Evolutionary conservation across 2,797 vertebrate species (phyloP).

Genomic region (Rhodeus uyekii): DNA sequence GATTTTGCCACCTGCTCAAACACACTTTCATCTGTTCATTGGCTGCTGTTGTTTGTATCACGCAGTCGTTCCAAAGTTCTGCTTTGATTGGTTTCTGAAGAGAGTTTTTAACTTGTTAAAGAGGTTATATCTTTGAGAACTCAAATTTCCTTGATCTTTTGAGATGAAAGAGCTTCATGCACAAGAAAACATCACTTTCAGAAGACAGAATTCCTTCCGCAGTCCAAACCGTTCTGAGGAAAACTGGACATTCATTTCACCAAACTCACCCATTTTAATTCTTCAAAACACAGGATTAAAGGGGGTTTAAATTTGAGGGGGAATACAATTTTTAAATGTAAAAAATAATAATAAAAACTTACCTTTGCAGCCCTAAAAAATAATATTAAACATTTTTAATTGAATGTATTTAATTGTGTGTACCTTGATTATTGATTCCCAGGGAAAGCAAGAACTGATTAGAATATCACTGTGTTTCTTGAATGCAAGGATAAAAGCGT

Average conservation of each 20-base stretch:
- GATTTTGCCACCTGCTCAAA: constrained; percentile 17
- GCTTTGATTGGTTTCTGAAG: no score
- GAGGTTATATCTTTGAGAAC: neutral
- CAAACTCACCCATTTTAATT: no score
- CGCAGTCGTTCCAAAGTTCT: neutral
- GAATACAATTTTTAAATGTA: neutral
- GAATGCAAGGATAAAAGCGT: no score
- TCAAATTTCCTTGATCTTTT: neutral
- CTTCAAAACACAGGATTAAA: no score
- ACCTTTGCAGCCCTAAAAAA: no score
- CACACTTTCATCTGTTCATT: constrained; percentile 9
- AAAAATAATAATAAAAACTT: neutral
- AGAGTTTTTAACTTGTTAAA: constrained; percentile 24
- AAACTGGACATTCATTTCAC: neutral
- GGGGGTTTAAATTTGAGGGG: no score
- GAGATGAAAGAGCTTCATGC: constrained; percentile 16
- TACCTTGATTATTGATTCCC: no score
- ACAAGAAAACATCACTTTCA: neutral
- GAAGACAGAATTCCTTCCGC: neutral
- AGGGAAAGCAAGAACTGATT: no score
- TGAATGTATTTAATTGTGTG: no score
- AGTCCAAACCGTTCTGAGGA: neutral
- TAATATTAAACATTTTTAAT: no score
- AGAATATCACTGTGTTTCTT: no score
- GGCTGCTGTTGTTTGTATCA: neutral